A percentile compares a stretch with the other conserved stretches of the same genome.
phyloP scores from a whole-genome alignment of 2,113 vertebrate genomes.

The Eonycteris spelaea region DNA sequence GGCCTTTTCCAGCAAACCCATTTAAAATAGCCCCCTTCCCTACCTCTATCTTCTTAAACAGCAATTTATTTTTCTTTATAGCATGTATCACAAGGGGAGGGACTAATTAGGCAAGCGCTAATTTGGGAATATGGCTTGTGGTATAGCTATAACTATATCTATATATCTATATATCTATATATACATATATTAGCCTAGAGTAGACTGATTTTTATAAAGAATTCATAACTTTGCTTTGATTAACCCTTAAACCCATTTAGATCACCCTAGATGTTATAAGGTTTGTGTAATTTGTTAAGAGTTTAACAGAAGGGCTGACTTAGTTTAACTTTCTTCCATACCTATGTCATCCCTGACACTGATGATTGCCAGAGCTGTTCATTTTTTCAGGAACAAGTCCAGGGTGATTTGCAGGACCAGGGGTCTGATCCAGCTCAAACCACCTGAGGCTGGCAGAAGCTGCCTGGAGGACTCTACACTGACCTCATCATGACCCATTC shows the following conservation, averaged over 20 bases:
- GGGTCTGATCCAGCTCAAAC: not conserved
- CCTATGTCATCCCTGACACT: not conserved
- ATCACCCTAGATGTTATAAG: not conserved
- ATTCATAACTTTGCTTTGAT: not conserved
- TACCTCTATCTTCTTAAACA: not conserved
- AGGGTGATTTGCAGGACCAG: not conserved
- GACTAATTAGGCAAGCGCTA: not conserved
- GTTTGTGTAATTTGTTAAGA: not conserved
- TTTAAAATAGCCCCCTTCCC: not conserved
- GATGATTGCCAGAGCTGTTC: not conserved
- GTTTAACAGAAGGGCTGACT: not conserved
- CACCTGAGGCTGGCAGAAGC: not conserved
- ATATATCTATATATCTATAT: no score
- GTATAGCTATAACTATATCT: not conserved
- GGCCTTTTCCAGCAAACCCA: not conserved
- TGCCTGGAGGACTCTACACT: not conserved
- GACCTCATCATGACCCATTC: not conserved
- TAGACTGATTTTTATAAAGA: not conserved
- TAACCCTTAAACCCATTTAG: not conserved
- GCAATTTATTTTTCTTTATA: not conserved
- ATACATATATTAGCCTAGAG: not conserved
- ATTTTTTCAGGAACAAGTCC: not conserved
- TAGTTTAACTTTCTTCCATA: not conserved
- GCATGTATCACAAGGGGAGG: not conserved
- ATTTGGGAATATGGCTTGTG: not conserved